These are phyloP conservation scores for Cataglyphis altisquamis DNA, from an alignment of 2,888 invertebrate genomes.

Conservation along the genomic window DNA sequence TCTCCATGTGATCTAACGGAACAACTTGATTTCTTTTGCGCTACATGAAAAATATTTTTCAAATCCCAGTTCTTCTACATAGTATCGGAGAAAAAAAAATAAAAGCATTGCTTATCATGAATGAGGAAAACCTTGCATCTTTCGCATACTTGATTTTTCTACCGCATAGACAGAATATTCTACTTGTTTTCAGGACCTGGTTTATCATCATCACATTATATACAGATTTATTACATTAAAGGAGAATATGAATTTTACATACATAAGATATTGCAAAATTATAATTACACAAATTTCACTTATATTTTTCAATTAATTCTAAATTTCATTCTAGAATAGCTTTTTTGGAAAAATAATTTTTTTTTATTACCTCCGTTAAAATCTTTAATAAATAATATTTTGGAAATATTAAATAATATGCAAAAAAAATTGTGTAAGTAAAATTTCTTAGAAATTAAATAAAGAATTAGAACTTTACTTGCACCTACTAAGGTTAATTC, in stretches of 20 bases:
- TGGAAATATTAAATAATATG: constrained; percentile 1
- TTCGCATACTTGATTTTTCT: neutral
- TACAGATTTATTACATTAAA: neutral
- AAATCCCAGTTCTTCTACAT: neutral
- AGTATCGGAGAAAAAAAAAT: neutral
- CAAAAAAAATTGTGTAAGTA: neutral
- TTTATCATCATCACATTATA: neutral
- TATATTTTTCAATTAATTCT: neutral
- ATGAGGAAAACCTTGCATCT: neutral
- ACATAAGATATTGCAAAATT: neutral
- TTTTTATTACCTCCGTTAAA: neutral
- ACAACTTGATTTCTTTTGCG: constrained; percentile 41
- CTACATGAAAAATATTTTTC: constrained; percentile 43
- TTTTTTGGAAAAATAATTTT: neutral
- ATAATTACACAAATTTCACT: neutral
- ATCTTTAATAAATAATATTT: neutral
- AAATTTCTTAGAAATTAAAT: constrained; percentile 1
- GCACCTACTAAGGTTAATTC: neutral
- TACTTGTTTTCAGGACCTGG: constrained; percentile 3
- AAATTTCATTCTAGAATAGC: neutral
- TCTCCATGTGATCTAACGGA: constrained; percentile 23
- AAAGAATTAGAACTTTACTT: neutral
- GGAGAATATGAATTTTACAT: neutral
- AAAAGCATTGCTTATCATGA: constrained; percentile 14
- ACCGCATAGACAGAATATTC: neutral